phyloP scores from a whole-genome alignment of 92 coral and sea anemone genomes.

The Chrysogorgia sp. region DNA sequence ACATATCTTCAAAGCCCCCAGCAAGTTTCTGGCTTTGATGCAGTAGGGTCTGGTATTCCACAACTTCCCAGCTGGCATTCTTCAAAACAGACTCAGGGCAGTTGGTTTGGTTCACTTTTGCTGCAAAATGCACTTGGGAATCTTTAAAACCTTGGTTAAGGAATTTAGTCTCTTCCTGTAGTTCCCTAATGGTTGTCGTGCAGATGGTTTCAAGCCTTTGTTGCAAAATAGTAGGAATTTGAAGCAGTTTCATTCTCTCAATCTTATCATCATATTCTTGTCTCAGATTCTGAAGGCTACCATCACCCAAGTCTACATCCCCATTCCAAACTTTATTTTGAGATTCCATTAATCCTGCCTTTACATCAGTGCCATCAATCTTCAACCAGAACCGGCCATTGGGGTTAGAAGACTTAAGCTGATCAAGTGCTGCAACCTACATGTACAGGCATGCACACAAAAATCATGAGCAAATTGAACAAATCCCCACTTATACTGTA shows the following conservation, averaged over 20 bases:
- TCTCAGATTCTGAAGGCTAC: slow-evolving; percentile 25
- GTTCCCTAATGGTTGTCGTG: slow-evolving; percentile 2
- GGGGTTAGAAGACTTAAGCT: slow-evolving; percentile 13
- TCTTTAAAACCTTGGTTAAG: slow-evolving; percentile 44
- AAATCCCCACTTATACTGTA: not conserved
- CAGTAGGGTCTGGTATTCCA: slow-evolving; percentile 47
- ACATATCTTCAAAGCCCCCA: slow-evolving; percentile 18
- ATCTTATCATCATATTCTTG: slow-evolving; percentile 31
- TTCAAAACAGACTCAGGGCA: slow-evolving; percentile 56
- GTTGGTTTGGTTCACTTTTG: slow-evolving; percentile 47
- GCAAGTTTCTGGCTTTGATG: slow-evolving; percentile 49
- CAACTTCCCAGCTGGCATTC: slow-evolving; percentile 55
- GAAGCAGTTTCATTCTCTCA: slow-evolving; percentile 13
- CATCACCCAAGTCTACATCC: slow-evolving; percentile 43
- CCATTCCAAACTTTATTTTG: slow-evolving; percentile 25
- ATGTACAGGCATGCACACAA: not conserved
- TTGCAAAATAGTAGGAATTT: not conserved
- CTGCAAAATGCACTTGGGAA: slow-evolving; percentile 32
- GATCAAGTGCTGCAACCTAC: slow-evolving; percentile 26
- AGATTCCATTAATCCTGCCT: slow-evolving; percentile 35
- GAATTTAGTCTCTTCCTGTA: slow-evolving; percentile 41
- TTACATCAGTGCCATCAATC: slow-evolving; percentile 41
- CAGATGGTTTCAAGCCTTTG: not conserved
- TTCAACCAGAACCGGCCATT: slow-evolving; percentile 39
- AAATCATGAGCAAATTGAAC: not conserved